Percentiles rank a stretch among this genome's conserved stretches.
phyloP scores from a whole-genome alignment of 1,140 invertebrate genomes.

The Pogonognathellus flavescens region DNA sequence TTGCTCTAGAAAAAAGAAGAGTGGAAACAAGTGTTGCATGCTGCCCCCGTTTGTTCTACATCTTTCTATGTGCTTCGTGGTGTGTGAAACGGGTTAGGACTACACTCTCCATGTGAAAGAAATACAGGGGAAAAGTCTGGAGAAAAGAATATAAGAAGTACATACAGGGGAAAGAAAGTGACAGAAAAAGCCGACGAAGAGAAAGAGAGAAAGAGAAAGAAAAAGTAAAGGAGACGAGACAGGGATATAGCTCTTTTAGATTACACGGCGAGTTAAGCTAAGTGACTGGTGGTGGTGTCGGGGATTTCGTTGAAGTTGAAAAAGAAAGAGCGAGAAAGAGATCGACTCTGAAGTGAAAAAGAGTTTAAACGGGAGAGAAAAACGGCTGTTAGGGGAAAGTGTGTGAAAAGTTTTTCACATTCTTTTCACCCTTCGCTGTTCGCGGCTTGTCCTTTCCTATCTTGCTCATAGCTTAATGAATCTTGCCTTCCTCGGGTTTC shows the following conservation, averaged over 20 bases:
- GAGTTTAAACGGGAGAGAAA: neutral
- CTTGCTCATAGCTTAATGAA: neutral
- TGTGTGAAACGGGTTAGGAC: neutral
- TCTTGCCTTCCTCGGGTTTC: neutral
- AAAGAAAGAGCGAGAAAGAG: too few relatives aligned
- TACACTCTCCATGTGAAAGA: too few relatives aligned
- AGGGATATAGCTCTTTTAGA: too few relatives aligned
- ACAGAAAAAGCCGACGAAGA: too few relatives aligned
- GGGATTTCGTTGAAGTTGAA: too few relatives aligned
- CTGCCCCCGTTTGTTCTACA: too few relatives aligned
- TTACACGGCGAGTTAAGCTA: too few relatives aligned
- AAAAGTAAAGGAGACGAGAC: too few relatives aligned
- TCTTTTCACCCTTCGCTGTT: conserved; percentile 10
- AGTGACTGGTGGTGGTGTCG: too few relatives aligned
- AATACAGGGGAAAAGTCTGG: neutral
- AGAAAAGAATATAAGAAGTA: conserved; percentile 13
- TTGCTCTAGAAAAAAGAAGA: conserved; percentile 5
- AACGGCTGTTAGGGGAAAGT: neutral
- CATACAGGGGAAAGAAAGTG: too few relatives aligned
- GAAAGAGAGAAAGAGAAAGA: too few relatives aligned
- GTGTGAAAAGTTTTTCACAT: conserved; percentile 6
- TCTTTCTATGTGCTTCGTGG: neutral
- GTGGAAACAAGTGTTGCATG: neutral
- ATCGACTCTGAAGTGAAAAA: too few relatives aligned
- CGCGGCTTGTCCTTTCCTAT: neutral